These are phyloP conservation scores for Rhinichthys osculus DNA, from an alignment of 2,797 vertebrate genomes.

Conservation along the genomic window DNA sequence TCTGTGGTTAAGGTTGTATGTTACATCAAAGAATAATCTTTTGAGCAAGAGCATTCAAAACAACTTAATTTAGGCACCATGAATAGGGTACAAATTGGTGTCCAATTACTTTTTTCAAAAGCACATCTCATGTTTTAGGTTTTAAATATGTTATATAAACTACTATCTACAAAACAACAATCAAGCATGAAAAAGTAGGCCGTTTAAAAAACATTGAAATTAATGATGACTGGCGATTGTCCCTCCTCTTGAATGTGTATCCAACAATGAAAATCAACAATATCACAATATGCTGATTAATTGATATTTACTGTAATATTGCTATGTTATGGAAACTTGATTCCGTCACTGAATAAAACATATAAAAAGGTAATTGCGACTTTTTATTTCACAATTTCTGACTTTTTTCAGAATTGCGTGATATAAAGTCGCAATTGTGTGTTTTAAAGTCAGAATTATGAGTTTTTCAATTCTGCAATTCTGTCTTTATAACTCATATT, in stretches of 20 bases:
- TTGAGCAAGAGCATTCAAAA: background rate
- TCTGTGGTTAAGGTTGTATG: background rate
- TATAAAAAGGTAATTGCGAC: too few species aligned
- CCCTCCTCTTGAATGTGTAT: background rate
- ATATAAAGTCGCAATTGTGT: too few species aligned
- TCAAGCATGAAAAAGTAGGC: background rate
- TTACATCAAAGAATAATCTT: slow-evolving; percentile 5
- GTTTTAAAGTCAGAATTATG: too few species aligned
- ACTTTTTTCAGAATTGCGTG: too few species aligned
- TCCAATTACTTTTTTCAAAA: background rate
- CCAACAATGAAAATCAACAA: background rate
- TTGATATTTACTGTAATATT: background rate
- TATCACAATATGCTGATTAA: background rate
- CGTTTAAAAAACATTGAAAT: background rate
- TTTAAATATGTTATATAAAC: background rate
- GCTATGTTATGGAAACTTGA: too few species aligned
- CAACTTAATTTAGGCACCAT: background rate
- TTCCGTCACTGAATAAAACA: background rate
- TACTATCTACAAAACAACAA: background rate
- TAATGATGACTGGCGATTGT: background rate
- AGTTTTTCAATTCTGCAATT: too few species aligned
- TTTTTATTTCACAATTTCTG: too few species aligned
- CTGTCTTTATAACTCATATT: too few species aligned
- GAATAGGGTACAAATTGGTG: background rate
- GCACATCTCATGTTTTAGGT: background rate